phyloP scores from a whole-genome alignment of 2,888 invertebrate species.

The Laspeyria flexula region DNA sequence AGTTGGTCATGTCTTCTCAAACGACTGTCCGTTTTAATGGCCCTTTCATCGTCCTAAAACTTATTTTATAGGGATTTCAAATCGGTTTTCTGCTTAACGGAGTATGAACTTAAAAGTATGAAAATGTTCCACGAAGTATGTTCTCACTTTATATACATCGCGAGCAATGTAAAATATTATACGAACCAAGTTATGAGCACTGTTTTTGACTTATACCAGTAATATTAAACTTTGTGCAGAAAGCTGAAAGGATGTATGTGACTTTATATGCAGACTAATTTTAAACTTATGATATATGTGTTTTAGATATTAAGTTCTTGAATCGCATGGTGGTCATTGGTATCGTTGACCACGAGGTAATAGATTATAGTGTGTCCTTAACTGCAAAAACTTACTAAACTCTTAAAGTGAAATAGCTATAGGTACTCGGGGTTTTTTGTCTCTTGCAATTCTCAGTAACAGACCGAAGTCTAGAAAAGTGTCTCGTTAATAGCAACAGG shows the following conservation, averaged over 20 bases:
- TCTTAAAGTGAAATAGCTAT: too few species aligned
- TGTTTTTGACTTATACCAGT: not conserved
- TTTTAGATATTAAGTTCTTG: too few species aligned
- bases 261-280: not conserved
- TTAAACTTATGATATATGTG: too few species aligned
- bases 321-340: too few species aligned
- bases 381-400: too few species aligned
- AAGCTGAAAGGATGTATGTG: not conserved
- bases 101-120: slow-evolving; percentile 13
- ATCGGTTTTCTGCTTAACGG: slow-evolving; percentile 21
- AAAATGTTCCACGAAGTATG: slow-evolving; percentile 14
- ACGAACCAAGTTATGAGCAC: not conserved
- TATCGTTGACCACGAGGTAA: too few species aligned
- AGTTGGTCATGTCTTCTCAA: slow-evolving; percentile 8
- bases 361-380: too few species aligned
- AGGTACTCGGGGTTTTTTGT: too few species aligned
- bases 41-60: slow-evolving; percentile 9
- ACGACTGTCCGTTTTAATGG: slow-evolving; percentile 8
- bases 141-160: slow-evolving; percentile 3
- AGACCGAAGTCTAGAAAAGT: too few species aligned
- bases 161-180: not conserved
- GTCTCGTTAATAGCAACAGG: too few species aligned
- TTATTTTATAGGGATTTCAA: slow-evolving; percentile 17
- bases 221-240: not conserved
- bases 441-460: too few species aligned